Evolutionary conservation across 2,797 vertebrate genomes (phyloP).

Genomic region (Naso thynnoides): DNA sequence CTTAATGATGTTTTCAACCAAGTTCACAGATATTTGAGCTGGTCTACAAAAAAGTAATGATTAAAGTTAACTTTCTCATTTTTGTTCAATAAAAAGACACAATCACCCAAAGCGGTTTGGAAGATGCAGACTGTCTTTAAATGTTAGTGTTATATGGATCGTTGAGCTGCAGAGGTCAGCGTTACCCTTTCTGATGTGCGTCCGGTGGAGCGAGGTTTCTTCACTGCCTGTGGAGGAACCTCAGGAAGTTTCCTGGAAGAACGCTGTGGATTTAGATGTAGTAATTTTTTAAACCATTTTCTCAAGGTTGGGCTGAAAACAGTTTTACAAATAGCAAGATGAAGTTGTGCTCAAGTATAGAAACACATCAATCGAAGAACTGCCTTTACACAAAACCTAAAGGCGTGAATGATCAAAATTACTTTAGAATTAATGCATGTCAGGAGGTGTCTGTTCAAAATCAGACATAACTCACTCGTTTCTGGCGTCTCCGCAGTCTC

Average conservation of each 20-base stretch:
- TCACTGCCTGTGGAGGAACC: slow-evolving; percentile 85
- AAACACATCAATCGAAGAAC: neutral
- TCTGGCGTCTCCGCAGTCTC: slow-evolving; percentile 91
- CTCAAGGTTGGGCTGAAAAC: too few relatives aligned
- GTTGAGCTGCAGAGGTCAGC: slow-evolving; percentile 59
- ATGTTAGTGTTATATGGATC: slow-evolving; percentile 12
- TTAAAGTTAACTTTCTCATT: too few relatives aligned
- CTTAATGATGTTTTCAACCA: neutral
- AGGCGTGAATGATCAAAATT: neutral
- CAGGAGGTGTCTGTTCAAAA: neutral
- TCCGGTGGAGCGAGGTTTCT: slow-evolving; percentile 89
- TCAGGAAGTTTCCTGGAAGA: slow-evolving; percentile 90
- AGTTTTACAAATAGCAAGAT: slow-evolving; percentile 7
- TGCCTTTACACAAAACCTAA: neutral
- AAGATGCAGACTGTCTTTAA: neutral
- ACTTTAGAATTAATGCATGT: neutral
- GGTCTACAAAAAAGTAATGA: too few relatives aligned
- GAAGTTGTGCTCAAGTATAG: neutral
- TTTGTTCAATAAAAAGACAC: too few relatives aligned
- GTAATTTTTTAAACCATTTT: too few relatives aligned
- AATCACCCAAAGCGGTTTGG: neutral
- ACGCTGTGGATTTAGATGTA: slow-evolving; percentile 80
- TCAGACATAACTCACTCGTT: slow-evolving; percentile 84
- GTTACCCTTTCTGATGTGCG: slow-evolving; percentile 87
- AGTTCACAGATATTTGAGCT: neutral